phyloP scores from a whole-genome alignment of 2,888 invertebrate genomes.

The Tipula lateralis region DNA sequence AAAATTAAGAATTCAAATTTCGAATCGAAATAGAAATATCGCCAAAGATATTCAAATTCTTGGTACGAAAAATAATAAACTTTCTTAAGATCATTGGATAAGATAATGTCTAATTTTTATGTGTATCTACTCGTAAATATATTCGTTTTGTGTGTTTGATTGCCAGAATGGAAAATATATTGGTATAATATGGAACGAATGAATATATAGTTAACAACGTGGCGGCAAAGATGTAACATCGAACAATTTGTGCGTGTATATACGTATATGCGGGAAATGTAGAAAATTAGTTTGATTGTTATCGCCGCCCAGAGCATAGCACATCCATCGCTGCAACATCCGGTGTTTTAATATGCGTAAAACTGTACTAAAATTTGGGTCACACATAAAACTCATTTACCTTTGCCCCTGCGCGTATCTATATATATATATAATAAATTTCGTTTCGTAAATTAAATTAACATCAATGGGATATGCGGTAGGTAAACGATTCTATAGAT shows the following conservation, averaged over 20 bases:
- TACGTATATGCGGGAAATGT: neutral
- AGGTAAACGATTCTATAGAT: neutral
- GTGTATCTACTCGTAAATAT: no score
- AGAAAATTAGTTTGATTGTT: neutral
- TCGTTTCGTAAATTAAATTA: neutral
- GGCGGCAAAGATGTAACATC: neutral
- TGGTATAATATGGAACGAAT: neutral
- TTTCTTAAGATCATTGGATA: neutral
- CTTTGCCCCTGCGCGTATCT: neutral
- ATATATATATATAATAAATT: neutral
- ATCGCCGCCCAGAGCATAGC: neutral
- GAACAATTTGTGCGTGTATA: neutral
- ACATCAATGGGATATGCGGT: neutral
- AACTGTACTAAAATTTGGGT: neutral
- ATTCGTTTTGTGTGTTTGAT: constrained; percentile 2
- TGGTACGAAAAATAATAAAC: neutral
- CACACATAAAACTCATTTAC: neutral
- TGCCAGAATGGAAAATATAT: neutral
- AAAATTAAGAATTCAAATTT: neutral
- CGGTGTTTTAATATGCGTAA: neutral
- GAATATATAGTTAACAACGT: neutral
- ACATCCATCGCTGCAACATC: neutral
- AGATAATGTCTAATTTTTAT: neutral
- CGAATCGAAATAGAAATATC: neutral
- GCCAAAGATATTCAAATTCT: constrained; percentile 19